Base-by-base conservation (phyloP, 2,797 vertebrate species). In the Gouania willdenowi region DNA sequence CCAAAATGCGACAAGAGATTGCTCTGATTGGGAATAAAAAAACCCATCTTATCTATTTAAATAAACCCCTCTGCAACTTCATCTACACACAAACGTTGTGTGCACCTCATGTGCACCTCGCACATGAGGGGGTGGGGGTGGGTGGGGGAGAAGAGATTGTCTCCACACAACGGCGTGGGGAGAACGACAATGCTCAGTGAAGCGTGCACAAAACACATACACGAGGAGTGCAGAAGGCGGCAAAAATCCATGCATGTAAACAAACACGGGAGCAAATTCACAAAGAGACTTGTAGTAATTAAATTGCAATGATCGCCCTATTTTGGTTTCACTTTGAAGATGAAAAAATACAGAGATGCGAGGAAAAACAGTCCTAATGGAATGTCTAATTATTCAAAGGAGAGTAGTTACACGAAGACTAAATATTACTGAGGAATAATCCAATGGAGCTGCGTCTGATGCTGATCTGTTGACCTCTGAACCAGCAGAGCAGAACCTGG, bases 201-300 rank as follows among this genome's bases (percentile, higher is more conserved):
- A n/a, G n/a, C n/a, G n/a, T n/a, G n/a, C n/a, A n/a, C n/a, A n/a
- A n/a, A n/a, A 27, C n/a, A 4, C 44, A 47, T 27, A 29, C 9
- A 19, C 17, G 39, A 17, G 79, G 77, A 80, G 5, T 77, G 77
- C 79, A 65, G 61, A 68, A 72, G 70, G 57, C 8, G 56, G 78
- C 63, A 75, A 79, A 75, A 79, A 76, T 82, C 52, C 71, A 26
- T 54, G 66, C 66, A 66, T 82, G 73, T 79, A 85, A 84, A 84
- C 77, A 83, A 82, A 79, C 80, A 74, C 70, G 49, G 15, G 74
- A 66, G 52, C 59, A 81, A 83, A 86, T 74, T 77, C 83, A 87
- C 83, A 84, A 85, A 83, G 79, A 81, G 75, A 86, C 81, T 83
- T 86, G 79, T 83, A 77, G 82, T 81, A 80, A 86, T 86, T 84